These are phyloP conservation scores for Poeciliopsis presidionis DNA, from an alignment of 2,797 vertebrate genomes.

Conservation along the genomic window DNA sequence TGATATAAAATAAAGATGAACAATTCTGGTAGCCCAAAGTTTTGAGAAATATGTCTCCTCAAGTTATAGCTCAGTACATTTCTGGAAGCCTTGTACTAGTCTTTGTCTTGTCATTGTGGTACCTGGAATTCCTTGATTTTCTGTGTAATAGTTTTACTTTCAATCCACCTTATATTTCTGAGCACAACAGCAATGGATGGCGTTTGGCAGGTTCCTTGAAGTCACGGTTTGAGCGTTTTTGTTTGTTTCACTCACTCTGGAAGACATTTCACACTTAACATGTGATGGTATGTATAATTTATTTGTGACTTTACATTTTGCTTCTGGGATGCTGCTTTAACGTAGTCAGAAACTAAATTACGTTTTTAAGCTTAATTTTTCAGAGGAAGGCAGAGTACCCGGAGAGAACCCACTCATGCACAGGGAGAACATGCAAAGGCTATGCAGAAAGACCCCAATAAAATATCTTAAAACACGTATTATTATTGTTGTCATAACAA, in stretches of 20 bases:
- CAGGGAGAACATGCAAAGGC: neutral
- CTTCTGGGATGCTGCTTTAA: neutral
- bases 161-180: neutral
- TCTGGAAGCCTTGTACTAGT: neutral
- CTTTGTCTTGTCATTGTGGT: neutral
- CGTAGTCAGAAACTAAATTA: no score
- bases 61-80: neutral
- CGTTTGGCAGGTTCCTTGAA: neutral
- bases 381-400: neutral
- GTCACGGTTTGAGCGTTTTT: neutral
- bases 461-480: no score
- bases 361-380: neutral
- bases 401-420: neutral
- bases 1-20: neutral
- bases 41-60: neutral
- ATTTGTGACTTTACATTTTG: neutral
- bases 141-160: neutral
- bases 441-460: neutral
- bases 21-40: neutral
- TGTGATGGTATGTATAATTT: neutral
- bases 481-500: no score
- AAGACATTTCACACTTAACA: neutral
- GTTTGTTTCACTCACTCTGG: neutral
- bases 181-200: neutral
- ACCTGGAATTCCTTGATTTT: constrained; percentile 1